phyloP scores from a whole-genome alignment of 2,113 vertebrate species.

The Tylochromis polylepis region DNA sequence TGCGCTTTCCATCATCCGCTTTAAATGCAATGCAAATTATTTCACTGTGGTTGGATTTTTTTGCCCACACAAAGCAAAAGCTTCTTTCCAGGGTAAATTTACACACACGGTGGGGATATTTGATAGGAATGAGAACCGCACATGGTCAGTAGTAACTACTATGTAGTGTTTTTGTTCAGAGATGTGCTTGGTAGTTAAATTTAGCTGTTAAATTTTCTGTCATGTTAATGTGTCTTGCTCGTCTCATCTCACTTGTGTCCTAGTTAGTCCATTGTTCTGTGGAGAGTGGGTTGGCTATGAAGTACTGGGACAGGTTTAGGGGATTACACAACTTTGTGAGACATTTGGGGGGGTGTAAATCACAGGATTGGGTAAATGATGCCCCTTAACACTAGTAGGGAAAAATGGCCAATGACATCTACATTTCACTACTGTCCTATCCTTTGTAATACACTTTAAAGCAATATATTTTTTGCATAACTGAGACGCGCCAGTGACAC shows the following conservation, averaged over 20 bases:
- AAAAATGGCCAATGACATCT: background rate
- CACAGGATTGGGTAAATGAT: background rate
- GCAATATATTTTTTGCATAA: background rate
- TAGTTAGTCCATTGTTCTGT: background rate
- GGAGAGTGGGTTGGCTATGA: background rate
- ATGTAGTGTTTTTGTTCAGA: slow-evolving; percentile 13
- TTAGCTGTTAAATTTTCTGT: background rate
- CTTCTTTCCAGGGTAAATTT: slow-evolving; percentile 18
- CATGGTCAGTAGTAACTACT: slow-evolving; percentile 29
- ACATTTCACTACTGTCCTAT: background rate
- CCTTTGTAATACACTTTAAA: background rate
- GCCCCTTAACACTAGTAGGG: background rate
- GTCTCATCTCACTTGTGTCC: background rate
- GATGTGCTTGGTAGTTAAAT: slow-evolving; percentile 29
- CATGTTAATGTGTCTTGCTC: background rate
- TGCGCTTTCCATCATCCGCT: slow-evolving; percentile 7
- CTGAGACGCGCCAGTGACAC: background rate
- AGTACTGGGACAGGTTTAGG: background rate
- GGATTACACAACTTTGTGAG: background rate
- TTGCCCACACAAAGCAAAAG: background rate
- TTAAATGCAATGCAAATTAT: slow-evolving; percentile 51
- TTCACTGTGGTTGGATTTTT: slow-evolving; percentile 22
- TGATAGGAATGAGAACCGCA: slow-evolving; percentile 59
- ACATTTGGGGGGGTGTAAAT: background rate
- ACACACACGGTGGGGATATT: slow-evolving; percentile 48